Base-by-base conservation (phyloP, 1,140 invertebrate species). In the Dinothrombium tinctorium region DNA sequence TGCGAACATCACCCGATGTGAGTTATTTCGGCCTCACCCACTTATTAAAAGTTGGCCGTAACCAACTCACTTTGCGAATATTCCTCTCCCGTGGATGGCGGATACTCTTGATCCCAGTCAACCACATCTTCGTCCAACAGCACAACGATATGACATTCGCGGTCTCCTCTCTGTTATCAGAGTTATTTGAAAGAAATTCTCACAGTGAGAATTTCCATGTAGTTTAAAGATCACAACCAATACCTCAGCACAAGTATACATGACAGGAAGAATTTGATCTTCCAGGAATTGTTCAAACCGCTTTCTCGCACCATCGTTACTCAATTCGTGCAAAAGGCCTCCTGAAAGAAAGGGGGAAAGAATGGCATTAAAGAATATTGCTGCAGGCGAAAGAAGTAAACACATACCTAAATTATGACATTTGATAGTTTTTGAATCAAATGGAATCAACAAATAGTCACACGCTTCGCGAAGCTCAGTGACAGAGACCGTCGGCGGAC, bases 21-120 rank as follows among this genome's bases (percentile, higher is more conserved):
- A n/a, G n/a, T n/a, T n/a, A n/a, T n/a, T n/a, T n/a, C n/a, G n/a
- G n/a, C n/a, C n/a, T n/a, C n/a, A n/a, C n/a, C n/a, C n/a, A n/a
- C n/a, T n/a, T n/a, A n/a, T n/a, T n/a, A n/a, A n/a, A n/a, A n/a
- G n/a, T n/a, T n/a, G n/a, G 8, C 35, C 14, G 32, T 33, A 7
- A 33, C n/a, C 7, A 31, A 58, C 62, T 63, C 59, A 75, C 78
- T 95, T 64, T 94, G 87, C 35, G 81, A 83, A 60, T 92, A 87
- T 63, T 95, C 90, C 59, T 96, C 89, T 20, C 89, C 89, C 80
- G 92, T 94, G 63, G 90, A 86, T 0, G 92, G 92, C 0, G 92
- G 90, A 60, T 90, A 95, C 54, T 96, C 82, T 53, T 89, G 80
- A 59, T 96, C 89, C 92, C 92, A 98, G 52, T 96, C 92, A 14